Evolutionary conservation across 2,113 vertebrate species (phyloP), one percentile per base, ranked within the genome.

Genomic region (Cnemophilus loriae): DNA sequence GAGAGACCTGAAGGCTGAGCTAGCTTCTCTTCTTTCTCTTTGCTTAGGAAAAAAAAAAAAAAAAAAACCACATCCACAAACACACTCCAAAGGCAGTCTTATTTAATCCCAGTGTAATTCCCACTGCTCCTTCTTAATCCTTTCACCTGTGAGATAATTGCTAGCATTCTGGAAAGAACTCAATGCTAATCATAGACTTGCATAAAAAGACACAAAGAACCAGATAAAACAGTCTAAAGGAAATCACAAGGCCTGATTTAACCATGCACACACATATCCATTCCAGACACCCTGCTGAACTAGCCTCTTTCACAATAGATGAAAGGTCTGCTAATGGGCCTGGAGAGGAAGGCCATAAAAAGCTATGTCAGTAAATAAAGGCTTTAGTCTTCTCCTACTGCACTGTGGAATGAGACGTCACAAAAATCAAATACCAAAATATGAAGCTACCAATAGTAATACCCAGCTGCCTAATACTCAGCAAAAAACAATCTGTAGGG

Each of bases 71-170:
- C 35, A 96, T 90, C 52, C 73, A 75, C 73, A 92, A 84, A 95
- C 61, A 86, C 41, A 83, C 65, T 89, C 83, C 76, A 95, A 93
- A 91, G 56, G 60, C 50, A 88, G 83, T 96, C 42, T 83, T 94
- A 95, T 92, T 98, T 97, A 98, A 98, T 97, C 94, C 93, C 88
- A 96, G 64, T 87, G 87, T 97, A 97, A 95, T 96, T 98, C 95
- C 96, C 78, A 64, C 50, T 55, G 96, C 93, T 97, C 91, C 91
- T 93, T 89, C 90, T 97, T 97, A 98, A 98, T 98, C 97, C 96
- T 93, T 96, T 95, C 97, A 98, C 98, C 97, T 98, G 96, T 96
- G 96, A 98, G 96, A 97, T 97, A 98, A 98, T 97, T 97, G 96
- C 94, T 78, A 93, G 92, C 65, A 96, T 96, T 98, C 97, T 97